Evolutionary conservation across 2,113 vertebrate species (phyloP).

Genomic region (Heterochromis multidens): DNA sequence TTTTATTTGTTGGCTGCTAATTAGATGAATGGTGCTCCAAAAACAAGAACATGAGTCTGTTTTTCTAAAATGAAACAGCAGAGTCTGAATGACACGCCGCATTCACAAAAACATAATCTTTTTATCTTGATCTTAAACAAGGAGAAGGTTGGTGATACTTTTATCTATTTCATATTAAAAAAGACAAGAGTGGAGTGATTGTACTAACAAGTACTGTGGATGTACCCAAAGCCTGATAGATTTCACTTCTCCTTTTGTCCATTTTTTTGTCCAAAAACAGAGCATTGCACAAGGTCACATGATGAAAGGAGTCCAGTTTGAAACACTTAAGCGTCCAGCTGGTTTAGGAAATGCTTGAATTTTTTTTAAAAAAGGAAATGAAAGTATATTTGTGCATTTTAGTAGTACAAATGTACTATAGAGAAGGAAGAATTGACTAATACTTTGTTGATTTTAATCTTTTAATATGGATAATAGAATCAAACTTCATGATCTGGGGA

Average conservation of each 20-base stretch:
- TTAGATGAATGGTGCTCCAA: not conserved
- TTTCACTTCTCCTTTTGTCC: not conserved
- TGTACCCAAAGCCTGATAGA: not conserved
- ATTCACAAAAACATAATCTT: not conserved
- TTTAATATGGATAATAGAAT: no score
- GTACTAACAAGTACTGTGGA: not conserved
- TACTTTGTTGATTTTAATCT: no score
- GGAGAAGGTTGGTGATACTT: not conserved
- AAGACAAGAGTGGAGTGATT: not conserved
- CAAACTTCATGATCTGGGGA: fast-evolving
- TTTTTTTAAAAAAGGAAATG: not conserved
- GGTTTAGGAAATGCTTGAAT: not conserved
- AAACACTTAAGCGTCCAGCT: not conserved
- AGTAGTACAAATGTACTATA: not conserved
- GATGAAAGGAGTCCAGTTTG: not conserved
- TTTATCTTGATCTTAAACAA: not conserved
- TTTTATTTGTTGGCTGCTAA: conserved; percentile 11
- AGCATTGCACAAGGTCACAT: not conserved
- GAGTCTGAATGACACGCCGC: not conserved
- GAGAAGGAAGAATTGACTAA: not conserved
- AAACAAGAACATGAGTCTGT: not conserved
- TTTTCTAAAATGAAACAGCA: not conserved
- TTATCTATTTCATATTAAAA: not conserved
- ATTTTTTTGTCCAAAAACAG: not conserved
- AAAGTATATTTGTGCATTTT: not conserved